A percentile compares a stretch with the other conserved stretches of the same genome.
Conservation (phyloP, 2,797 vertebrate species). For the Echiichthys vipera region DNA sequence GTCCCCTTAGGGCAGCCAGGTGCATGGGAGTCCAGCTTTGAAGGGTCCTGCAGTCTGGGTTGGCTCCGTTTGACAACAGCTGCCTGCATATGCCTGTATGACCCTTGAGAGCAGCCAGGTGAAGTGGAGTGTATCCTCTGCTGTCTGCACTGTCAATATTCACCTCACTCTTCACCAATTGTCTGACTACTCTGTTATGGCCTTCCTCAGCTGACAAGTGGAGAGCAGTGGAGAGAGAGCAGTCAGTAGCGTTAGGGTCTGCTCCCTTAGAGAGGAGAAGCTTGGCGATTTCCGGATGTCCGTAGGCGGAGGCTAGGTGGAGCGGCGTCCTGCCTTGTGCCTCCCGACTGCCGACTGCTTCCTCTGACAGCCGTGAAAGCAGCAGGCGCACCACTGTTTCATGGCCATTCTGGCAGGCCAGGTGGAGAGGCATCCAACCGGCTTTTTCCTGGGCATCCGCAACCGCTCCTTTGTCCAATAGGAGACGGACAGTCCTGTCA, state of each 20-base stretch:
- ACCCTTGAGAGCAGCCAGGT: conserved; percentile 83
- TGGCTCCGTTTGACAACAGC: conserved; percentile 81
- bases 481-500: conserved; percentile 75
- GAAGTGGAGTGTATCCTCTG: conserved; percentile 85
- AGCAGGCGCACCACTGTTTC: conserved; percentile 88
- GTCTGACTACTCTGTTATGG: conserved; percentile 87
- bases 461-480: conserved; percentile 84
- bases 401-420: conserved; percentile 91
- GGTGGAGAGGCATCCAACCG: conserved; percentile 88
- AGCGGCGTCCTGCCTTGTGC: conserved; percentile 83
- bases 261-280: conserved; percentile 86
- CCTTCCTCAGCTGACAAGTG: conserved; percentile 87
- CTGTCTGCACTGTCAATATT: conserved; percentile 76
- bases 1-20: conserved; percentile 87
- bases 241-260: conserved; percentile 81
- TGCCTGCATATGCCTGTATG: conserved; percentile 89
- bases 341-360: conserved; percentile 61
- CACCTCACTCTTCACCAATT: conserved; percentile 80
- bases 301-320: conserved; percentile 87
- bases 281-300: conserved; percentile 86
- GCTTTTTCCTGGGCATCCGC: conserved; percentile 80
- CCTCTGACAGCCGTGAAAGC: conserved; percentile 78
- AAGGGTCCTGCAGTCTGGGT: conserved; percentile 76
- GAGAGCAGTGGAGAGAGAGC: conserved; percentile 82
- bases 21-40: conserved; percentile 90